Base-by-base conservation (phyloP, 1,140 invertebrate genomes). In the Pemphigus obesinymphae region DNA sequence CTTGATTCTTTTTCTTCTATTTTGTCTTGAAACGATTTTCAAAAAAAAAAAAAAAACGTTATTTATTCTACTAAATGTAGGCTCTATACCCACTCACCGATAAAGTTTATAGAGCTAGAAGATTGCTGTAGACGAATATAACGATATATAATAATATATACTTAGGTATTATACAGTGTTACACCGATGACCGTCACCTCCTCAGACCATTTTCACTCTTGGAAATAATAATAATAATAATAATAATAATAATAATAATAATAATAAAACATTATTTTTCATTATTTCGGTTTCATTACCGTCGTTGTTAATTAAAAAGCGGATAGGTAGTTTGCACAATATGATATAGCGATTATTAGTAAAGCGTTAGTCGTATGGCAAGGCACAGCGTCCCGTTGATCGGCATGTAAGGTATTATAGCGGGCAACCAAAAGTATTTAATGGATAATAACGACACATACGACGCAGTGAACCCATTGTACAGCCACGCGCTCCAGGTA, bases 401-500 rank as follows among this genome's bases (percentile, higher is more conserved):
- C n/a, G 31, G 61, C 43, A 17, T 17, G 50, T 34, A 37, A 23
- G 45, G 76, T 8, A 48, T 23, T 76, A 83, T 55, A 31, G 17
- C 48, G 26, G 48, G 61, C 72, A 40, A 15, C 82, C 76, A 70
- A 40, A 29, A 80, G 37, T 81, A 50, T 40, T 31, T 29, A 23
- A 66, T 43, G 17, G 50, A 61, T 31, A 83, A 31, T n/a, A 68
- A 26, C 83, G 85, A 80, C 87, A 94, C 94, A 90, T 92, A 95
- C 94, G 94, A 95, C 85, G 94, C 90, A 84, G 92, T 92, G 20
- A 95, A 89, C 84, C 93, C 93, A 82, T 94, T 94, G 87, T 93
- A 95, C 80, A 96, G 90, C 94, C 94, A 95, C 6, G 92, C 91
- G 82, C 90, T 90, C 94, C 94, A 96, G 0, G 92, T 92, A 61